Base-by-base conservation (phyloP, 2,113 vertebrate species). In the Dromaius novaehollandiae region DNA sequence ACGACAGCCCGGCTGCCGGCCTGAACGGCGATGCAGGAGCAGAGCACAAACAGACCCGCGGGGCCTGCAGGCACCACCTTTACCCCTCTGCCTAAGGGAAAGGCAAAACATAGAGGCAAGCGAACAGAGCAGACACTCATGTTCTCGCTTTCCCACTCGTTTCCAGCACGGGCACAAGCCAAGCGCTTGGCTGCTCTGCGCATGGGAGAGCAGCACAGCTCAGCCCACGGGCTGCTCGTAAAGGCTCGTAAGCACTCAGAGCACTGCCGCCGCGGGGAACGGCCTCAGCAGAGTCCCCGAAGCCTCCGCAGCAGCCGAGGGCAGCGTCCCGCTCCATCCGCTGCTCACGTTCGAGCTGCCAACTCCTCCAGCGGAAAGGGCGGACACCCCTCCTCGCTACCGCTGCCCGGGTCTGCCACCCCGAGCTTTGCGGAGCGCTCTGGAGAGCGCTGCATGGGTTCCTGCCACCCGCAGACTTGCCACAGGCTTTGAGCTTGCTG, bases 291-390 rank as follows among this genome's bases (percentile, higher is more conserved):
- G 40, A 26, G 44, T 16, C 46, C 21, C 42, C 48, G 19, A 2
- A 5, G 17, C 26, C 42, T 7, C 40, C 25, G 1, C 8, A 1
- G 21, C 1, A 12, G 25, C 68, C 1, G 2, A 34, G 14, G 42
- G 28, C 58, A 55, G 51, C 58, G 40, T 19, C 16, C 71, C 24
- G 77, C 51, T 82, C 46, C 65, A 50, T 36, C 32, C 0, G 0
- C 6, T 5, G 21, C 46, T 48, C 46, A 48, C 46, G 18, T 48
- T 9, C 19, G 53, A 82, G 56, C 64, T 77, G 64, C 64, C 76
- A 55, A 6, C 6, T 24, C 36, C 28, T 42, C 58, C n/a, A 0
- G 9, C 56, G 34, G 42, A 24, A 42, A 53, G 69, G 30, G 5
- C 44, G 2, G 10, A 3, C 1, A 1, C 34, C 56, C 74, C 80